A percentile compares a stretch with the other conserved stretches of the same genome.
Evolutionary conservation across 30 jellyfish, hydroid and myxozoan species (phyloP).

Genomic region (Catostylus mosaicus): DNA sequence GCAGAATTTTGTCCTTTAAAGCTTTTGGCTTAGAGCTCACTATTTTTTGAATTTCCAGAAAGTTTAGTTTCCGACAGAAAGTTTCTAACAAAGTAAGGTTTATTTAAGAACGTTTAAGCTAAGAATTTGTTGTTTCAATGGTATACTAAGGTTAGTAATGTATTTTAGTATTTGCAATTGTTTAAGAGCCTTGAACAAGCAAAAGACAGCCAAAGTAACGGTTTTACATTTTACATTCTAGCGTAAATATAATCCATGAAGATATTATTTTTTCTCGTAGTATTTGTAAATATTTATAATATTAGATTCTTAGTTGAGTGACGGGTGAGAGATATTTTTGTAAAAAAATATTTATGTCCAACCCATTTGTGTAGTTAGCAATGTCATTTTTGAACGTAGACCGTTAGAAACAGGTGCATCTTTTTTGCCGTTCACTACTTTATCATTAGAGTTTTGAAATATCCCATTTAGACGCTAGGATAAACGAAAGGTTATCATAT

Average conservation of each 20-base stretch:
- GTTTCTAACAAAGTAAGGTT: too few species aligned
- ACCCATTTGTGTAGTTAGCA: background rate
- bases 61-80: too few species aligned
- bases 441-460: too few species aligned
- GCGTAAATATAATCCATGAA: background rate
- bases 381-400: background rate
- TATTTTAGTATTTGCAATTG: background rate
- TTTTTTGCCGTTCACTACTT: too few species aligned
- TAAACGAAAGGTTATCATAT: too few species aligned
- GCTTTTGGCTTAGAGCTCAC: too few species aligned
- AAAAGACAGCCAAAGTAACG: background rate
- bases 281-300: slow-evolving; percentile 9
- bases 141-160: background rate
- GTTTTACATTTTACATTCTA: background rate
- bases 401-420: too few species aligned
- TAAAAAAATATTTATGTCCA: slow-evolving; percentile 12
- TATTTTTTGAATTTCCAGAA: too few species aligned
- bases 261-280: background rate
- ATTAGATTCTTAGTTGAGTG: background rate
- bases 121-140: too few species aligned
- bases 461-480: too few species aligned
- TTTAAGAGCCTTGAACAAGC: background rate
- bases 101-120: too few species aligned
- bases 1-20: too few species aligned
- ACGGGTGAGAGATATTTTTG: slow-evolving; percentile 18